phyloP scores from a whole-genome alignment of 2,113 vertebrate species.

The Balaenoptera acutorostrata region DNA sequence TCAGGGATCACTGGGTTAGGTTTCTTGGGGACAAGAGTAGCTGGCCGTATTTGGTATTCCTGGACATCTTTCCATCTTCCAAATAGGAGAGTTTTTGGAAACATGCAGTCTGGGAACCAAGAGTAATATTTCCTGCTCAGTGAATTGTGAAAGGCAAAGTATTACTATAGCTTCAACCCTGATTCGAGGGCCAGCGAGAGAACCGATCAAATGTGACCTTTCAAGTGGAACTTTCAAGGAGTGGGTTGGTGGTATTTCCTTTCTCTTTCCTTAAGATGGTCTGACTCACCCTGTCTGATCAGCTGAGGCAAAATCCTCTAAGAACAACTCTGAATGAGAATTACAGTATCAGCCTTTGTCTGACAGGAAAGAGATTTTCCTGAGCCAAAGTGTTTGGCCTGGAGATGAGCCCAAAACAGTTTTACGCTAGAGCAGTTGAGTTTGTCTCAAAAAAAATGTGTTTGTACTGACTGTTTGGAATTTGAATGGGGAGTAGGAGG shows the following conservation, averaged over 20 bases:
- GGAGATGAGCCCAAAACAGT: slow-evolving; percentile 24
- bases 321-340: background rate
- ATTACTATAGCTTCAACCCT: background rate
- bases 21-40: background rate
- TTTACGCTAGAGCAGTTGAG: slow-evolving; percentile 7
- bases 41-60: background rate
- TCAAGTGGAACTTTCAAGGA: background rate
- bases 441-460: slow-evolving; percentile 42
- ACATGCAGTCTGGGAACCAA: background rate
- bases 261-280: background rate
- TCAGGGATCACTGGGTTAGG: background rate
- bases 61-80: background rate
- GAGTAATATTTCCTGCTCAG: background rate
- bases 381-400: slow-evolving; percentile 24
- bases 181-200: background rate
- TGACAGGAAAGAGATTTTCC: background rate
- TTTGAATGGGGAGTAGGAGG: slow-evolving; percentile 23
- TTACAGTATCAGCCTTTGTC: slow-evolving; percentile 15
- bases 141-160: background rate
- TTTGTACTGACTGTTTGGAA: slow-evolving; percentile 48
- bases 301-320: background rate
- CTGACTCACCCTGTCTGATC: slow-evolving; percentile 13
- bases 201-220: background rate
- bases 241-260: background rate
- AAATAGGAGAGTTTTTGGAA: background rate